phyloP scores from a whole-genome alignment of 2,797 vertebrate genomes.

The Rachycentron canadum region DNA sequence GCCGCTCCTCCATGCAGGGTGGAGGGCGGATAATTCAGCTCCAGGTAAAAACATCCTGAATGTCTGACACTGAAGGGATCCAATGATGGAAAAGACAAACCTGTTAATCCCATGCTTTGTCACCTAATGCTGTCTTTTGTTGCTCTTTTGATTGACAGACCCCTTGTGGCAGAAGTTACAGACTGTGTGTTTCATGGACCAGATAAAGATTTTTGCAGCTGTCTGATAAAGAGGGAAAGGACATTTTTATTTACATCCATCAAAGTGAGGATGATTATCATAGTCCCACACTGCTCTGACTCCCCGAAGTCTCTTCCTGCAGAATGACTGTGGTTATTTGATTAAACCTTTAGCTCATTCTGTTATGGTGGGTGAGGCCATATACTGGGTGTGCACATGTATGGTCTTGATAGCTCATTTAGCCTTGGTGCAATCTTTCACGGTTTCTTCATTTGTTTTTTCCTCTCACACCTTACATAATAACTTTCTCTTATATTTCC shows the following conservation, averaged over 20 bases:
- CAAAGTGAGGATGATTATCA: not conserved
- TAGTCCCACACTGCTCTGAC: not conserved
- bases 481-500: not conserved
- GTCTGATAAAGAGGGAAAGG: not conserved
- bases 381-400: not conserved
- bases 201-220: not conserved
- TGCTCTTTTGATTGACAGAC: too few relatives aligned
- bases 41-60: too few relatives aligned
- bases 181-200: not conserved
- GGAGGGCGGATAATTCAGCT: too few relatives aligned
- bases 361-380: not conserved
- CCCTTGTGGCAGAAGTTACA: too few relatives aligned
- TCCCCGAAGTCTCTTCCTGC: not conserved
- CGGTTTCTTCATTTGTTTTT: not conserved
- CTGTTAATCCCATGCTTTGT: too few relatives aligned
- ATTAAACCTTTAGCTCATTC: not conserved
- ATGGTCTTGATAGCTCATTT: not conserved
- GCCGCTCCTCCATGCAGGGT: too few relatives aligned
- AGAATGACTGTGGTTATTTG: constrained; percentile 11
- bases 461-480: not conserved
- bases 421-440: not conserved
- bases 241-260: not conserved
- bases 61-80: too few relatives aligned
- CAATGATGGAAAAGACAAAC: too few relatives aligned
- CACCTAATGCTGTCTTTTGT: too few relatives aligned